Base-by-base conservation (phyloP, 2,888 invertebrate species). In the Orgyia antiqua region DNA sequence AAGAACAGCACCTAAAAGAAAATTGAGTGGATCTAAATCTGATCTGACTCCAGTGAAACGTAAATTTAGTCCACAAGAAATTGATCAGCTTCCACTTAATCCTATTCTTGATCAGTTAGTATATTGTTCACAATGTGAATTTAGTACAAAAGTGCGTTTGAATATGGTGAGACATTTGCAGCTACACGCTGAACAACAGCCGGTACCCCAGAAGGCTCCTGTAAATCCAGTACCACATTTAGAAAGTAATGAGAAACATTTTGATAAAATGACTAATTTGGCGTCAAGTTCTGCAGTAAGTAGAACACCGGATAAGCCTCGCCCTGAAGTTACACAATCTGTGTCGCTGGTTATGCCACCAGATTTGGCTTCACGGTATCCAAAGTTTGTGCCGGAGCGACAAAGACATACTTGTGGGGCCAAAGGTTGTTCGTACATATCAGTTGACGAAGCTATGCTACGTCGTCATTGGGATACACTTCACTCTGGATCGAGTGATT, bases 191-290 rank as follows among this genome's bases (percentile, higher is more conserved):
- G 83, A 89, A 29, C 89, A 89, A 43, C 89, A 90, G 41, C 87
- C 86, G 0, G 92, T 90, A 4, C 90, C 93, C 0, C 88, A 87
- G 31, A 89, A 88, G 0, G 92, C 91, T 8, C 93, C 94, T 0
- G 91, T 94, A 0, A 95, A 95, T 80, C 94, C 94, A 0, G 94
- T 95, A 4, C 94, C 93, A 0, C 94, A 92, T 60, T 76, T 94
- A 19, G 92, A 92, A 46, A 90, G 91, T 21, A 92, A 91, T 44
- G 94, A 94, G 59, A 90, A 89, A 46, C 93, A 94, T 88, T 95
- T 94, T 58, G 94, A 95, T 65, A 93, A 92, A 65, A 95, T 95
- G 95, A 88, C 91, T 0, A 95, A 95, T 65, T 84, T 94, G 10
- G 94, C 95, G 0, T 91, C 92, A n/a, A 93, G 92, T 46, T 93